Base-by-base conservation (phyloP, 2,113 vertebrate genomes). In the Paralichthys olivaceus region DNA sequence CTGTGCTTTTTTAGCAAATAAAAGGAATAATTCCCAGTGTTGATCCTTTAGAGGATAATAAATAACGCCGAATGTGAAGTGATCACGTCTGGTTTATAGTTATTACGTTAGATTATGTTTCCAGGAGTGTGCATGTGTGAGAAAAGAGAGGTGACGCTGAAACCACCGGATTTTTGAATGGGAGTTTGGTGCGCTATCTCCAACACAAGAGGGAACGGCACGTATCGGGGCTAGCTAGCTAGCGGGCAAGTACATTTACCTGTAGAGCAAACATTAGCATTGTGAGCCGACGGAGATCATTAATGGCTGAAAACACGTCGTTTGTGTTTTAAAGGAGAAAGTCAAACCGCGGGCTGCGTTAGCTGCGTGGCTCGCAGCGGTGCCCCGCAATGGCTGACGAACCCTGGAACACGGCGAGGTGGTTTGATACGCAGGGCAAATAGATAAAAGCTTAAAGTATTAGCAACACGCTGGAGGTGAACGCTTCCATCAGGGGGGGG, bases 321-420 rank as follows among this genome's bases (percentile, higher is more conserved):
- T 13, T 13, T 13, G 53, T 55, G 22, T 57, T 74, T 37, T 60
- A 19, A 49, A 49, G 45, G 17, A 17, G 5, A 49, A 17, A 1
- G 45, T 19, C 5, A 7, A 49, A 19, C 8, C 2, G 40, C 13
- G 11, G 13, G 7, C 7, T 2, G 4, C 61, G 72, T 68, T 62
- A 34, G 53, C 55, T 47, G 54, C 63, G 70, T 78, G 62, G 56
- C 43, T 68, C 43, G 75, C 61, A 70, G 80, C 62, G 63, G 73
- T 62, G 71, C 29, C 26, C 76, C 49, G 67, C 79, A 75, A 81
- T 88, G 88, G 80, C 84, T 86, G 84, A 85, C 86, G 47, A 77
- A 43, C 67, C 74, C 51, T 40, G 60, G 3, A 47, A 29, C 80
- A 64, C 66, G n/a, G 25, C 11, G 47, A 80, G 75, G 74, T 29